Evolutionary conservation across 1,140 invertebrate species (phyloP).

Genomic region (Drosophila grimshawi): DNA sequence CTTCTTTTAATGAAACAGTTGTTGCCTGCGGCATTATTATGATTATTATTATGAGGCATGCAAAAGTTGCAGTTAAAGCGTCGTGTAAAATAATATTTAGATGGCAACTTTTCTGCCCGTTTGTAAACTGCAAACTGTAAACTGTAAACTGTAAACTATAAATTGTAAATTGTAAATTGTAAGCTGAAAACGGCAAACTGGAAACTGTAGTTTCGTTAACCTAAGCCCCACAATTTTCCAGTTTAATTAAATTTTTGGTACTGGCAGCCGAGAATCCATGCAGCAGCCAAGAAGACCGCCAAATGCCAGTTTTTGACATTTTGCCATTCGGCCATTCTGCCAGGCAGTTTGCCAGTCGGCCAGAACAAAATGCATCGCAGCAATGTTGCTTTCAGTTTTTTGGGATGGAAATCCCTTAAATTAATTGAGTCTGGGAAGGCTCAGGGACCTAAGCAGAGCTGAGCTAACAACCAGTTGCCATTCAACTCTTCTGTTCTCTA

Average conservation of each 20-base stretch:
- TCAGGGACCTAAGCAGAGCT: conserved; percentile 18
- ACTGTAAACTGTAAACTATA: neutral
- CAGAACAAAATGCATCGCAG: conserved; percentile 30
- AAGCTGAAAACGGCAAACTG: neutral
- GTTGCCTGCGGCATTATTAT: conserved; percentile 76
- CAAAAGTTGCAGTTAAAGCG: conserved; percentile 79
- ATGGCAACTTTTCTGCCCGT: conserved; percentile 51
- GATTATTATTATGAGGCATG: conserved; percentile 81
- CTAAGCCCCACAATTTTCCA: conserved; percentile 26
- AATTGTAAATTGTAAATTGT: too few species aligned
- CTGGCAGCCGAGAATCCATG: conserved; percentile 50
- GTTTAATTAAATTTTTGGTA: conserved; percentile 72
- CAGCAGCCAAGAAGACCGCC: conserved; percentile 56
- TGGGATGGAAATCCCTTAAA: conserved; percentile 56
- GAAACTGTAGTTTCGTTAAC: neutral
- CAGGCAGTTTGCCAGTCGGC: neutral
- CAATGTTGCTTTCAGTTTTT: conserved; percentile 42
- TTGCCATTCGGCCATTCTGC: neutral
- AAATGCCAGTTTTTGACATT: conserved; percentile 32
- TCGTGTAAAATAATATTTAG: conserved; percentile 82
- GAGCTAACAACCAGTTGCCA: conserved; percentile 17
- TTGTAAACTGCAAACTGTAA: too few species aligned
- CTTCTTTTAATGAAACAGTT: conserved; percentile 78
- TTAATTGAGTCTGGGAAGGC: conserved; percentile 62
- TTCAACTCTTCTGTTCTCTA: neutral